A percentile compares a stretch with the other conserved stretches of the same genome.
Evolutionary conservation across 2,888 invertebrate genomes (phyloP).

Genomic region (Ornithoptera priamus): DNA sequence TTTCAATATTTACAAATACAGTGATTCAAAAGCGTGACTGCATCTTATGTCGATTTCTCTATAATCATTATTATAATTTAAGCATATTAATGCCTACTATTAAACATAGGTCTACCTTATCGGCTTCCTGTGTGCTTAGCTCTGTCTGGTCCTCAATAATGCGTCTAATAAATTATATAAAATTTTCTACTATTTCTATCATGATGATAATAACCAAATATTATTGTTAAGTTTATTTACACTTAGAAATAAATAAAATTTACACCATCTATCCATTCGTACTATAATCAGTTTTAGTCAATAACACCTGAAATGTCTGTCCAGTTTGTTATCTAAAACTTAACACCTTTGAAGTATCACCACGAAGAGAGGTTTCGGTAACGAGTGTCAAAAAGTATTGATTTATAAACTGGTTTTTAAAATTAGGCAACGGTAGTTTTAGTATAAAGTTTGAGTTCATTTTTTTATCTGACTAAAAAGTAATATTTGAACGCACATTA

Average conservation of each 20-base stretch:
- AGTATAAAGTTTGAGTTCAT: neutral
- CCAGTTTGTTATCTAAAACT: conserved; percentile 48
- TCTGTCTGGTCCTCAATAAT: neutral
- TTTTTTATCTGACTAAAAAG: neutral
- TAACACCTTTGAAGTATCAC: conserved; percentile 43
- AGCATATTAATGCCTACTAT: too few species aligned
- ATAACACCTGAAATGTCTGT: conserved; percentile 44
- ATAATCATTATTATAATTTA: too few species aligned
- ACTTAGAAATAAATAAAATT: neutral
- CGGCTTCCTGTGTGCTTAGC: neutral
- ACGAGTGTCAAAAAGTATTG: conserved; percentile 16
- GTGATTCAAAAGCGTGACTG: neutral
- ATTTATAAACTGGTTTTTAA: conserved; percentile 29
- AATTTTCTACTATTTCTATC: neutral
- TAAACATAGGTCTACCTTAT: neutral
- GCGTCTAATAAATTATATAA: neutral
- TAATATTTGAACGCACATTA: neutral
- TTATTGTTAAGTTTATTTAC: neutral
- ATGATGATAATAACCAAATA: neutral
- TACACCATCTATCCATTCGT: conserved; percentile 41
- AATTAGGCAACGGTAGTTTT: neutral
- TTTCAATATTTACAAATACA: neutral
- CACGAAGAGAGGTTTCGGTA: conserved; percentile 31
- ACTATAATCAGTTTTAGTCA: conserved; percentile 52
- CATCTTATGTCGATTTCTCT: neutral